Percentiles rank a stretch among this genome's conserved stretches.
Evolutionary conservation across 2,888 invertebrate genomes (phyloP).

Genomic region (Pollenia amentaria): DNA sequence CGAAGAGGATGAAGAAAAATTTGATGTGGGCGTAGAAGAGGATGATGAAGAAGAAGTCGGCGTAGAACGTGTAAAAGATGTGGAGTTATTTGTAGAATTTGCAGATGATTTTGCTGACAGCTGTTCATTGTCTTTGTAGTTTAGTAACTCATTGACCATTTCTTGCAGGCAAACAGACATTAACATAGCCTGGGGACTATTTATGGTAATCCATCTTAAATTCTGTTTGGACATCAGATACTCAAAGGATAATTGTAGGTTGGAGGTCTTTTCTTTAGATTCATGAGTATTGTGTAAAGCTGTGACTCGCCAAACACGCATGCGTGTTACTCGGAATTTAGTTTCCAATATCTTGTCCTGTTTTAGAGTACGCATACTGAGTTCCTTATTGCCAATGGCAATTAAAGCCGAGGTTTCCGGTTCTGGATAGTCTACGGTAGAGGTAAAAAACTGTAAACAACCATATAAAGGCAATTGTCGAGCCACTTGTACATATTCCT

Average conservation of each 20-base stretch:
- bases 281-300: constrained; percentile 87
- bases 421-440: constrained; percentile 91
- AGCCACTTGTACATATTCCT: constrained; percentile 95
- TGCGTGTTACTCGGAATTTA: constrained; percentile 96
- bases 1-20: constrained; percentile 71
- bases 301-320: constrained; percentile 98
- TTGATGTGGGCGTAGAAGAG: constrained; percentile 77
- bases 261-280: constrained; percentile 78
- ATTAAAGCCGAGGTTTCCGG: constrained; percentile 89
- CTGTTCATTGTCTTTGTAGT: constrained; percentile 71
- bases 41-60: constrained; percentile 76
- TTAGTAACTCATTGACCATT: constrained; percentile 95
- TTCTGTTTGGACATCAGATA: constrained; percentile 96
- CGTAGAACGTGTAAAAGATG: constrained; percentile 72
- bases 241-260: constrained; percentile 95
- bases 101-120: constrained; percentile 44
- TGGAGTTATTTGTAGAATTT: constrained; percentile 62
- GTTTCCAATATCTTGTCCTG: constrained; percentile 90
- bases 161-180: constrained; percentile 98
- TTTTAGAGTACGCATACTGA: constrained; percentile 89
- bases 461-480: constrained; percentile 95
- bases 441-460: constrained; percentile 91
- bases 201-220: constrained; percentile 96
- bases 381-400: constrained; percentile 93
- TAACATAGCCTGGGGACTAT: constrained; percentile 96